Evolutionary conservation across 1,140 invertebrate genomes (phyloP), one percentile per base, ranked within the genome.

Genomic region (Himalopsyche phryganea): DNA sequence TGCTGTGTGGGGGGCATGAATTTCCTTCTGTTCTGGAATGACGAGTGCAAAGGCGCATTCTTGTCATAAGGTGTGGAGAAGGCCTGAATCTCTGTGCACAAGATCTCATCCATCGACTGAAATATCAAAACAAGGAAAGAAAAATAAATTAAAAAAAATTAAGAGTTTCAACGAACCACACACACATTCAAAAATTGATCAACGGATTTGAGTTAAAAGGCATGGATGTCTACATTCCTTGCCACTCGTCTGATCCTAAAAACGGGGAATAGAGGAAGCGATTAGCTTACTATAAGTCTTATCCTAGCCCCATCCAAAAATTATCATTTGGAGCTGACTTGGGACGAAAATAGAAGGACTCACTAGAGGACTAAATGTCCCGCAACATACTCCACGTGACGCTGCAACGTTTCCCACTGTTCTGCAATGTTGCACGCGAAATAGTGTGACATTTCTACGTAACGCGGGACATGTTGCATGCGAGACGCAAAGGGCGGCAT

Each of bases 61-160:
- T 48, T 18, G 6, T 20, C 10, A 28, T 50, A 14, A 15, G 38
- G 0, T 32, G 47, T 1, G 18, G 50, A 51, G 2, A 51, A 11
- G 13, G 11, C 32, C 35, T 63, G 50, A 20, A 59, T 63, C 47
- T 63, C 28, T 19, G 23, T 17, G 41, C 41, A 50, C 17, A 63
- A 36, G 6, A 63, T 19, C 2, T 18, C 7, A 51, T 59, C 61
- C 5, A 63, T 4, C 0, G 11, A 50, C 61, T 63, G 52, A 54
- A 63, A 62, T 14, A 35, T 49, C 6, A 55, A 33, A n/a, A 35
- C 6, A 15, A 50, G 3, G 13, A 6, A 38, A 50, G 40, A 14
- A 48, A 35, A 35, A 20, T 5, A 40, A 40, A 40, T 40, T 6
- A 40, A 13, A 17, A 13, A 15, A 19, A 6, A 17, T 5, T 45